These are phyloP conservation scores for Tineola bisselliella DNA, from an alignment of 2,888 invertebrate genomes.

Conservation along the genomic window DNA sequence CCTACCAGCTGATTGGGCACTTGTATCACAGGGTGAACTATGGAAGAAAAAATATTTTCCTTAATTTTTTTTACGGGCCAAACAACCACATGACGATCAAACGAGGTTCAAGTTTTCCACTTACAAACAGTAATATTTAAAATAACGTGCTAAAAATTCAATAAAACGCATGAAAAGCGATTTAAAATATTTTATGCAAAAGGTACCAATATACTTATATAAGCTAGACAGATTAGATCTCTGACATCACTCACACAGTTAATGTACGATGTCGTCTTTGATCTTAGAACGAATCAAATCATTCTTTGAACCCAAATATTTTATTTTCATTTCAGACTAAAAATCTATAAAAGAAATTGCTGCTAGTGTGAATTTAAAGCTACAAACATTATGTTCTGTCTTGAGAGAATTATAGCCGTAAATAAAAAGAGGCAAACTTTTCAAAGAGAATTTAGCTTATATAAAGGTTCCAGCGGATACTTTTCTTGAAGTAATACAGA, in stretches of 20 bases:
- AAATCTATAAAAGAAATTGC: not conserved
- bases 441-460: conserved; percentile 14
- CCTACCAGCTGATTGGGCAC: conserved; percentile 92
- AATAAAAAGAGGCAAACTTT: conserved; percentile 11
- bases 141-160: not conserved
- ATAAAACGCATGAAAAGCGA: not conserved
- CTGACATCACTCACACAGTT: conserved; percentile 2
- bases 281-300: not conserved
- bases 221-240: not conserved
- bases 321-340: not conserved
- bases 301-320: not conserved
- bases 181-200: conserved; percentile 1
- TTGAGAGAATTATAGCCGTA: conserved; percentile 8
- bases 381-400: conserved; percentile 1
- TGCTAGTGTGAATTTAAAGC: conserved; percentile 7
- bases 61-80: not conserved
- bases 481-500: conserved; percentile 10
- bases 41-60: conserved; percentile 15
- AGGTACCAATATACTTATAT: not conserved
- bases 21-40: conserved; percentile 90
- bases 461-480: conserved; percentile 7
- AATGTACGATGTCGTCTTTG: not conserved
- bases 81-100: not conserved
- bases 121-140: not conserved
- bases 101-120: not conserved